These are phyloP conservation scores for Nemotelus nigrinus DNA, from an alignment of 2,888 invertebrate species.

Conservation along the genomic window DNA sequence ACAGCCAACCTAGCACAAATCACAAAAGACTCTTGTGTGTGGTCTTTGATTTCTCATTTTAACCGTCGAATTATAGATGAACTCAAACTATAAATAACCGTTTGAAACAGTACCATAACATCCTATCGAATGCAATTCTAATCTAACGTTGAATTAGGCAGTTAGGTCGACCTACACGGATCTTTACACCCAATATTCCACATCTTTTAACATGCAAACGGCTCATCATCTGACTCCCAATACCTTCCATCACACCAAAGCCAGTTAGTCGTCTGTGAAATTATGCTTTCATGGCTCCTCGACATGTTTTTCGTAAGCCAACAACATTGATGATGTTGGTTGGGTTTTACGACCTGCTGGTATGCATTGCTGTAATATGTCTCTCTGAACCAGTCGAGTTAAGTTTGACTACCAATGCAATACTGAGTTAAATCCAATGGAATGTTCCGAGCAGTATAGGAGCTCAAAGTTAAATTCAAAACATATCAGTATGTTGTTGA, in stretches of 20 bases:
- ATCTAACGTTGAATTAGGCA: not conserved
- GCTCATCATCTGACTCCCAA: not conserved
- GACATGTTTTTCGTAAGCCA: not conserved
- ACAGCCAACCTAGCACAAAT: too few relatives aligned
- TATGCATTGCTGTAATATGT: not conserved
- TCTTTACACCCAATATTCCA: not conserved
- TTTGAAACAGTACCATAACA: too few relatives aligned
- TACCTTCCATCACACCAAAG: too few relatives aligned
- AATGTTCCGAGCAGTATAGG: not conserved
- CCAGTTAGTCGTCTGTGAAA: not conserved
- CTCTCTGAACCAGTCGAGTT: too few relatives aligned
- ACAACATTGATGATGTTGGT: not conserved
- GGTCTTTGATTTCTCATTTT: too few relatives aligned
- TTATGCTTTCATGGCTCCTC: not conserved
- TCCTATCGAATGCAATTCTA: not conserved
- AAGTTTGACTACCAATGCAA: too few relatives aligned
- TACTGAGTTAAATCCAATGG: not conserved
- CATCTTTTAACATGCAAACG: not conserved
- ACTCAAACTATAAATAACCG: too few relatives aligned
- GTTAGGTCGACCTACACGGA: not conserved
- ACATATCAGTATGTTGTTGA: not conserved
- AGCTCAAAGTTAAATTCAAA: too few relatives aligned
- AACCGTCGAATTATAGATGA: too few relatives aligned
- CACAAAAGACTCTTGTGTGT: too few relatives aligned
- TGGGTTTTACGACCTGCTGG: not conserved